These are phyloP conservation scores for Mizuhopecten yessoensis DNA, from an alignment of 1,140 invertebrate genomes.

Conservation along the genomic window DNA sequence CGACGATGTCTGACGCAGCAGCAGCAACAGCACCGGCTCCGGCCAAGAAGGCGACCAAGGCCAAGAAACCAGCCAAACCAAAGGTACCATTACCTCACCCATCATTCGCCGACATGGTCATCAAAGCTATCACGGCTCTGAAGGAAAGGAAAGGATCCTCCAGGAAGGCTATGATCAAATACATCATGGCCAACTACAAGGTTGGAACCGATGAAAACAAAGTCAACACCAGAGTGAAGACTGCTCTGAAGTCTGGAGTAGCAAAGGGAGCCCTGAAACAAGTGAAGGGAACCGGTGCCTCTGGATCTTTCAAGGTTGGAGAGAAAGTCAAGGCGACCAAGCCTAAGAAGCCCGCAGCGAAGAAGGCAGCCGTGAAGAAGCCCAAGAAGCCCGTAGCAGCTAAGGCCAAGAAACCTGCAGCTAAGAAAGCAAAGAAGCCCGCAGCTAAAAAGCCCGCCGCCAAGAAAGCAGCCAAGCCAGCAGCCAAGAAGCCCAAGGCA, in stretches of 20 bases:
- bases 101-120: constrained; percentile 68
- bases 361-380: constrained; percentile 62
- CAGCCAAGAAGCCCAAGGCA: neutral
- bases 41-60: too few species aligned
- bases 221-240: constrained; percentile 74
- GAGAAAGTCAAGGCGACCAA: constrained; percentile 68
- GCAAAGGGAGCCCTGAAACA: constrained; percentile 76
- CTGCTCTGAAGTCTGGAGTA: constrained; percentile 76
- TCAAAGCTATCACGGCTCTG: constrained; percentile 67
- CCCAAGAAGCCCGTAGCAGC: constrained; percentile 51
- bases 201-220: constrained; percentile 67
- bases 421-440: constrained; percentile 42
- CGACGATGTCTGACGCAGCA: neutral
- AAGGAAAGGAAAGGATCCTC: constrained; percentile 79
- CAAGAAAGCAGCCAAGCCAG: too few species aligned
- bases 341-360: constrained; percentile 66
- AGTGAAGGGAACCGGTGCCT: constrained; percentile 81
- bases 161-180: constrained; percentile 81
- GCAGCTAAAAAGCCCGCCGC: neutral
- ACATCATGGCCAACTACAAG: constrained; percentile 82
- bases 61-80: neutral
- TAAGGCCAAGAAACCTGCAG: constrained; percentile 49
- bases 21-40: too few species aligned
- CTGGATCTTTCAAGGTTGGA: constrained; percentile 82
- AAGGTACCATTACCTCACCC: neutral